Base-by-base conservation (phyloP, 2,888 invertebrate genomes). In the Athrips mouffetella region DNA sequence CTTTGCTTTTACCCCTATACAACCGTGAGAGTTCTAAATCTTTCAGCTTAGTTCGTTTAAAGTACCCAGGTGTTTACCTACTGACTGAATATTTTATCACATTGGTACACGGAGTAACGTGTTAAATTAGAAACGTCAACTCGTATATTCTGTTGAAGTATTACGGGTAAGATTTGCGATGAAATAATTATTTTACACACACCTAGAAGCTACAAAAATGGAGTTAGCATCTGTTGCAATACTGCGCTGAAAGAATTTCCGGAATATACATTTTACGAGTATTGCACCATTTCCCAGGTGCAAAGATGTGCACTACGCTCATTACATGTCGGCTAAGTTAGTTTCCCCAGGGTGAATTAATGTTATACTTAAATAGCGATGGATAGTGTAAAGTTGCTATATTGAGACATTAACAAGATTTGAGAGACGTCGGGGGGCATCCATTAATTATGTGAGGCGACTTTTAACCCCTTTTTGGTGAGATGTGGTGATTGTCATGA, bases 1-100 rank as follows among this genome's bases (percentile, higher is more conserved):
- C 60, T 65, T 61, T 45, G 57, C 57, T 63, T 57, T 63, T 62
- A 60, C 52, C 49, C 47, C 48, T 23, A 54, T 49, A 52, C 45
- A n/a, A 48, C 11, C 44, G 46, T 29, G 44, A 54, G 52, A 55
- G 53, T 54, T 52, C 49, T 54, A 52, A 62, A 62, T 58, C 54
- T 56, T 51, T 45, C 45, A 57, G 54, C 55, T 61, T 55, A 57
- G 55, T 58, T 54, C 50, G 51, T 53, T 56, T 53, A 53, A 47
- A 53, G 50, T 54, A 50, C 50, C 20, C 45, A 54, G 54, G 55
- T 59, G 52, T 48, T 50, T 48, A 47, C n/a, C n/a, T n/a, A n/a
- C 49, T 11, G 21, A 16, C 41, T 58, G 52, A 63, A 59, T 58
- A 55, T 58, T 58, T 59, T 48, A 55, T 41, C 45, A 46, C 41